phyloP scores from a whole-genome alignment of 2,113 vertebrate species.

The Pelusios castaneus region DNA sequence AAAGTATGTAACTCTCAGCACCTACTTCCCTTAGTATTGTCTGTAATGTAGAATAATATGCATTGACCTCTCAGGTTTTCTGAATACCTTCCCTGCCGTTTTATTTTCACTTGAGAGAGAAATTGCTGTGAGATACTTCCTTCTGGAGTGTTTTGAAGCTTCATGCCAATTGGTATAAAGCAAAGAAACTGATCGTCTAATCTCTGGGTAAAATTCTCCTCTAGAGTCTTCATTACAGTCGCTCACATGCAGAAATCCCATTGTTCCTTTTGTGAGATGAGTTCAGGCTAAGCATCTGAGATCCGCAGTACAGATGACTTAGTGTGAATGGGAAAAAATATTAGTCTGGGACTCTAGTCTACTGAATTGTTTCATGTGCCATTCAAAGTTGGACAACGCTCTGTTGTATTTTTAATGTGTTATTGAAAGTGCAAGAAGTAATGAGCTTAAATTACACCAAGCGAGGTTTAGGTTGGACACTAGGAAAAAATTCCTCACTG shows the following conservation, averaged over 20 bases:
- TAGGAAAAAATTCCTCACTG: too few relatives aligned
- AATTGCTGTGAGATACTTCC: not conserved
- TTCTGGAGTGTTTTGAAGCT: conserved; percentile 10
- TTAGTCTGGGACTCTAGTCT: not conserved
- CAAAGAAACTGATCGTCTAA: conserved; percentile 14
- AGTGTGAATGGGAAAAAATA: not conserved
- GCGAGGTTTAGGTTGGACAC: too few relatives aligned
- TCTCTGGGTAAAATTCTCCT: not conserved
- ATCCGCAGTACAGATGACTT: not conserved
- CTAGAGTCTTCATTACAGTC: not conserved
- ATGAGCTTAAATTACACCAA: too few relatives aligned
- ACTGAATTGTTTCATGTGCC: not conserved
- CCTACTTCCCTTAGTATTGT: not conserved
- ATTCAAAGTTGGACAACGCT: not conserved
- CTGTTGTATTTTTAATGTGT: not conserved
- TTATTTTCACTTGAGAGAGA: not conserved
- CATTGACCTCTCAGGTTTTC: not conserved
- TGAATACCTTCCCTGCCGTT: not conserved
- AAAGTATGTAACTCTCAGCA: not conserved
- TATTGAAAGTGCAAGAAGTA: not conserved
- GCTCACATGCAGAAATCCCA: not conserved
- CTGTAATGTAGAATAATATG: not conserved
- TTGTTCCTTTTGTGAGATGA: not conserved
- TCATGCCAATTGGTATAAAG: not conserved
- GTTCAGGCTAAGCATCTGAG: not conserved